These are phyloP conservation scores for zebrafish (Danio rerio) DNA, from an alignment of 2,113 vertebrate genomes.

Conservation along the genomic window GRCz12tu NC_133181.1:53058501-53059000, in stretches of 20 bases:
- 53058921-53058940: too few species aligned
- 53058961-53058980: too few species aligned
- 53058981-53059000: too few species aligned
- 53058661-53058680: conserved; percentile 22
- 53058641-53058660: conserved; percentile 12
- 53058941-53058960: too few species aligned
- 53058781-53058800: neutral
- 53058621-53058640: conserved; percentile 11
- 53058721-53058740: conserved; percentile 81
- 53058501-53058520: neutral
- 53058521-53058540: conserved; percentile 30
- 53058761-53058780: conserved; percentile 61
- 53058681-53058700: conserved; percentile 37
- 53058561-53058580: conserved; percentile 63
- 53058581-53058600: conserved; percentile 62
- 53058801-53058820: too few species aligned
- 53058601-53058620: conserved; percentile 11
- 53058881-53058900: too few species aligned
- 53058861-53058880: too few species aligned
- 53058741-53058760: conserved; percentile 72
- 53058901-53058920: too few species aligned
- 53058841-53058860: too few species aligned
- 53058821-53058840: too few species aligned
- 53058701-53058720: conserved; percentile 58
- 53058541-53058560: conserved; percentile 15